Evolutionary conservation across 2,888 invertebrate genomes (phyloP).

Genomic region (Coelinius sp.): DNA sequence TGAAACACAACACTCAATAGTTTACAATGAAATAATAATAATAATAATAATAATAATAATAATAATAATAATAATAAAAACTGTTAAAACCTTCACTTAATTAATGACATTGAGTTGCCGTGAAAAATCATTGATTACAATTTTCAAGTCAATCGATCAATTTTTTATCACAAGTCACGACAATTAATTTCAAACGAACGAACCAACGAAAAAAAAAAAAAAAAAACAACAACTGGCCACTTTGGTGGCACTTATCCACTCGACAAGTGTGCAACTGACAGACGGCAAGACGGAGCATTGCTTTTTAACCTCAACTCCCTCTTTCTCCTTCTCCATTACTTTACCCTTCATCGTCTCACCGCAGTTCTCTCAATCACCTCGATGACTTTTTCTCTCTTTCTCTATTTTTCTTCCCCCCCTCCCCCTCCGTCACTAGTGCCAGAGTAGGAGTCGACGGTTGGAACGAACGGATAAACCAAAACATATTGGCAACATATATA

Average conservation of each 20-base stretch:
- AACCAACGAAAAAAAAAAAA: conserved; percentile 25
- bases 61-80: too few relatives aligned
- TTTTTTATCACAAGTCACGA: conserved; percentile 25
- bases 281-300: conserved; percentile 64
- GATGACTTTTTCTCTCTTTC: conserved; percentile 35
- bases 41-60: too few relatives aligned
- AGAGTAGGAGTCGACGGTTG: neutral
- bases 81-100: neutral
- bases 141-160: neutral
- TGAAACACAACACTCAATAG: neutral
- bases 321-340: conserved; percentile 58
- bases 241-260: conserved; percentile 55
- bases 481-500: neutral
- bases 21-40: neutral
- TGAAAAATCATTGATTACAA: neutral
- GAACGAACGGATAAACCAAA: neutral
- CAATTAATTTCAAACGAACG: neutral
- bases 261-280: conserved; percentile 62
- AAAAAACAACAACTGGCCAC: conserved; percentile 45
- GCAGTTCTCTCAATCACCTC: conserved; percentile 31
- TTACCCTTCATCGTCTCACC: conserved; percentile 41
- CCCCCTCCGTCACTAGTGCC: neutral
- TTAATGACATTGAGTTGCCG: neutral
- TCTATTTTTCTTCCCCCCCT: too few relatives aligned
- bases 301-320: conserved; percentile 69